These are phyloP conservation scores for Cordilura impudica DNA, from an alignment of 2,888 invertebrate species.

Conservation along the genomic window DNA sequence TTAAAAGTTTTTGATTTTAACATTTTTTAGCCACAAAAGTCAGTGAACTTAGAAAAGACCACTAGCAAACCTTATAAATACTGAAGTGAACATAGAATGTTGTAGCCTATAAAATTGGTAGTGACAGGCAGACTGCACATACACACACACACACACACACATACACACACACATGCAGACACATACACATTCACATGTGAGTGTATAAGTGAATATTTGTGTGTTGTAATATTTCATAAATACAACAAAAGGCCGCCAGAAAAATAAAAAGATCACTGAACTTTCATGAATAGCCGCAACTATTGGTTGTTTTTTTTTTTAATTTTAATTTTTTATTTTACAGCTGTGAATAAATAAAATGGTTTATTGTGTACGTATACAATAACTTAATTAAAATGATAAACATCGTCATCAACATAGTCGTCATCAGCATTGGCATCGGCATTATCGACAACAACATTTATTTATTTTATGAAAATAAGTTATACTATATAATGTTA, in stretches of 20 bases:
- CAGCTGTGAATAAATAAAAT: constrained; percentile 59
- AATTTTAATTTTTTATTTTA: constrained; percentile 48
- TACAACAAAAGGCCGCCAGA: constrained; percentile 45
- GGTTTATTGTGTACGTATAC: constrained; percentile 58
- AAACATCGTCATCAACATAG: constrained; percentile 42
- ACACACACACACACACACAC: neutral
- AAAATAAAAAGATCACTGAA: constrained; percentile 56
- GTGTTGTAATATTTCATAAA: neutral
- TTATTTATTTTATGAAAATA: neutral
- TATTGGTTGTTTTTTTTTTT: constrained; percentile 19
- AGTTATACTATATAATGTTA: neutral
- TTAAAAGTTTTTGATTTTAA: constrained; percentile 40
- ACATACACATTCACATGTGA: neutral
- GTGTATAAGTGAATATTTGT: constrained; percentile 8
- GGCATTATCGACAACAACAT: neutral
- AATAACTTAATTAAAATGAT: constrained; percentile 63
- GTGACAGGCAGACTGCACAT: constrained; percentile 50
- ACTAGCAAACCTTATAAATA: constrained; percentile 41
- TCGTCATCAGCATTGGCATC: constrained; percentile 2
- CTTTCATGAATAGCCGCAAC: constrained; percentile 60
- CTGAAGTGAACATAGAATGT: constrained; percentile 5
- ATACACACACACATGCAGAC: neutral
- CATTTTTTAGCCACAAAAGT: constrained; percentile 33
- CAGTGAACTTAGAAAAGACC: constrained; percentile 56
- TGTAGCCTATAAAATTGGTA: constrained; percentile 42